These are phyloP conservation scores for Phoenoteleia sp. DNA, from an alignment of 2,888 invertebrate species.

Conservation along the genomic window DNA sequence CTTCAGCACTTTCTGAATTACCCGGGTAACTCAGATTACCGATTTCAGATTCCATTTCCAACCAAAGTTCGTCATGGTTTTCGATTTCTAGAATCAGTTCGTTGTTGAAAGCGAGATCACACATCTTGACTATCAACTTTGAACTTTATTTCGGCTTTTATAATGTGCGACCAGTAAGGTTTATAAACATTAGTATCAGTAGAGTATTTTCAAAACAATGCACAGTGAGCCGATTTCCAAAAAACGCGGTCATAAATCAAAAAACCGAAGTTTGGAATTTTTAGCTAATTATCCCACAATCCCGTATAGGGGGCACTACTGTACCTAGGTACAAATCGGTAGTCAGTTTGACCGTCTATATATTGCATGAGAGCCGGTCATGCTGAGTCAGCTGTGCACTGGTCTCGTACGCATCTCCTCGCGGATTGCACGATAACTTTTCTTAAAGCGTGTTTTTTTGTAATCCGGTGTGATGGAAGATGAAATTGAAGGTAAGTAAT, in stretches of 20 bases:
- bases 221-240: neutral
- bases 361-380: neutral
- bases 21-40: too few species aligned
- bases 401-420: neutral
- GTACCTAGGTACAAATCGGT: neutral
- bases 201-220: too few species aligned
- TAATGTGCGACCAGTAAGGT: too few species aligned
- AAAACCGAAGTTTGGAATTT: neutral
- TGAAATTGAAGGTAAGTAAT: neutral
- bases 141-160: too few species aligned
- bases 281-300: neutral
- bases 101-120: too few species aligned
- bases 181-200: too few species aligned
- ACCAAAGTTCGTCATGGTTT: too few species aligned
- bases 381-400: neutral
- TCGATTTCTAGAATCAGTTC: too few species aligned
- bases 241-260: conserved; percentile 2
- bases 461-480: neutral
- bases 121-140: too few species aligned
- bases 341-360: neutral
- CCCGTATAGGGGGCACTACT: neutral
- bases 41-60: too few species aligned
- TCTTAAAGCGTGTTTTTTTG: neutral
- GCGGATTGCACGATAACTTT: neutral
- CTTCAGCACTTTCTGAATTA: too few species aligned